Evolutionary conservation across 2,113 vertebrate species (phyloP), one percentile per base, ranked within the genome.

Genomic region (Vanacampus margaritifer): DNA sequence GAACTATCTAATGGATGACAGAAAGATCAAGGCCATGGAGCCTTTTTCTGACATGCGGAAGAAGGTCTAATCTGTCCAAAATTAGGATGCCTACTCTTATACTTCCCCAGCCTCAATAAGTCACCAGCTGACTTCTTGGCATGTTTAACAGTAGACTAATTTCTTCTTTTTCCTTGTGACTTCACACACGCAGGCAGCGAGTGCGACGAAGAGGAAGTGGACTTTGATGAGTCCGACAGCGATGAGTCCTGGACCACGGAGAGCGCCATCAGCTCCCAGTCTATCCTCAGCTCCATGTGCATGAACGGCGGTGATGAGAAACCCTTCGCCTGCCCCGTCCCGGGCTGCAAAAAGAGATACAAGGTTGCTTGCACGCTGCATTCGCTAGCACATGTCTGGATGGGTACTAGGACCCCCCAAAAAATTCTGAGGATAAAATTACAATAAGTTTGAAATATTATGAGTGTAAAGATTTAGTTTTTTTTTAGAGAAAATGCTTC

Each of bases 231-330:
- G 86, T 99, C 97, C 1, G 97, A 99, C 92, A 99, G 97, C 43
- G 96, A 98, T 6, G 96, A 99, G 84, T 99, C 97, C 46, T 99
- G 97, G 97, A 99, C 97, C 80, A 98, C 95, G 17, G 97, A 99
- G 94, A 98, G 95, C 73, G 96, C 97, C 89, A 97, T 99, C 92
- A 98, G 96, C 91, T 98, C 97, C 0, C 95, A 98, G 89, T 95
- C 95, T 82, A 99, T 98, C 89, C 94, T 99, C 79, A 97, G 97
- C 81, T 97, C 96, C 68, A 98, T 98, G 96, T 97, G 94, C 90
- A 98, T 98, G 96, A 98, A 98, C 2, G 96, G 96, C 79, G 97
- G 94, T 10, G 97, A 98, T 46, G 97, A 99, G 86, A 99, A 99
- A 89, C 97, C 97, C 68, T 99, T 99, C 50, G 97, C 97, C 83